A percentile compares a stretch with the other conserved stretches of the same genome.
Evolutionary conservation across 2,113 vertebrate genomes (phyloP).

Genomic region (Phaethornis superciliosus): DNA sequence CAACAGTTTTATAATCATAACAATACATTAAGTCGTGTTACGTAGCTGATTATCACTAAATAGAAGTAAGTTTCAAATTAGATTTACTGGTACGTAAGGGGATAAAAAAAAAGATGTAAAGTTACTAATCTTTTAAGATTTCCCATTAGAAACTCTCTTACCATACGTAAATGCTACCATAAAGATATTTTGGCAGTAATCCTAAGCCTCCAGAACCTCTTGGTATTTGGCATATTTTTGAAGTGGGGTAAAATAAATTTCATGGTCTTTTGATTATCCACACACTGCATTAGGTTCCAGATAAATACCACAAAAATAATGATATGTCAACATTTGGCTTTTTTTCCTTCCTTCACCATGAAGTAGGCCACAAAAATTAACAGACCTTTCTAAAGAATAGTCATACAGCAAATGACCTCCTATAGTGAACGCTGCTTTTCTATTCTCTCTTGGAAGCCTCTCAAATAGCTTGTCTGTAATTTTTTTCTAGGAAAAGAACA

Average conservation of each 20-base stretch:
- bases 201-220: conserved; percentile 49
- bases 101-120: background rate
- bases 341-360: background rate
- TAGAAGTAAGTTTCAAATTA: background rate
- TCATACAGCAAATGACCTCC: conserved; percentile 13
- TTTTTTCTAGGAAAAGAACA: conserved; percentile 8
- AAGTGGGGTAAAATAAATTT: conserved; percentile 43
- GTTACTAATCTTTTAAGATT: background rate
- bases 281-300: conserved; percentile 26
- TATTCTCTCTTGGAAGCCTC: background rate
- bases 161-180: conserved; percentile 11
- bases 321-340: conserved; percentile 31
- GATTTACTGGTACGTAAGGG: background rate
- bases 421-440: background rate
- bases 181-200: conserved; percentile 47
- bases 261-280: conserved; percentile 51
- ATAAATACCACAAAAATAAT: conserved; percentile 59
- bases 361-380: conserved; percentile 44
- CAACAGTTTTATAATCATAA: background rate
- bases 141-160: background rate
- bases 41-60: background rate
- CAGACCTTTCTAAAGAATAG: background rate
- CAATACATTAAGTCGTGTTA: background rate
- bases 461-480: background rate
- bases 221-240: conserved; percentile 48